Evolutionary conservation across 1,140 invertebrate species (phyloP).

Genomic region (Anastrepha ludens): DNA sequence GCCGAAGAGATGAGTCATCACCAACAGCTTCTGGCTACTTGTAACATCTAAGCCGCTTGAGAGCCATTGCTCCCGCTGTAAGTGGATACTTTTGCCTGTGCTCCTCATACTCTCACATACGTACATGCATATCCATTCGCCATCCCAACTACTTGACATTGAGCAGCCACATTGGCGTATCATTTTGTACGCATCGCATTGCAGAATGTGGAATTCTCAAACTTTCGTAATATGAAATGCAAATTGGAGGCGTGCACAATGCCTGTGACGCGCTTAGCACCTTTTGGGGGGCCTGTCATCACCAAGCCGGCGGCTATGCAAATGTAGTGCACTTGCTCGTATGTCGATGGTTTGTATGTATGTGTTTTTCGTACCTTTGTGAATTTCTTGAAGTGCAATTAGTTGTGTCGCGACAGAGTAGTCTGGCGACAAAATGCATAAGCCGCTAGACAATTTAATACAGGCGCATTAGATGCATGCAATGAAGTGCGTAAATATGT

Average conservation of each 20-base stretch:
- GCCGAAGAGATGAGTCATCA: neutral
- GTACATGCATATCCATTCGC: neutral
- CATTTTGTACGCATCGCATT: neutral
- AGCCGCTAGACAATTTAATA: slow-evolving; percentile 27
- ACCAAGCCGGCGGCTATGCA: neutral
- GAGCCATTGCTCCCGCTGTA: slow-evolving; percentile 4
- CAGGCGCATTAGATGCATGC: neutral
- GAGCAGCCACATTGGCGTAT: neutral
- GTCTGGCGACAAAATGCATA: slow-evolving; percentile 29
- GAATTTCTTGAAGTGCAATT: slow-evolving; percentile 48
- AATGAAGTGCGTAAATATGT: neutral
- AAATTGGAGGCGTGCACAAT: neutral
- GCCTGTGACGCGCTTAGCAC: neutral
- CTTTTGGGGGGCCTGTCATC: neutral
- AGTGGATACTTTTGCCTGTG: neutral
- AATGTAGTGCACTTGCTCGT: neutral
- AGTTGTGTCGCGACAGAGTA: neutral
- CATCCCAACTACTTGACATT: slow-evolving; percentile 2
- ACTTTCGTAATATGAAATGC: neutral
- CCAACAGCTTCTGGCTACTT: neutral
- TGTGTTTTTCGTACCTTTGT: neutral
- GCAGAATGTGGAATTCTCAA: neutral
- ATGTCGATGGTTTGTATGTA: neutral
- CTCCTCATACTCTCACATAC: neutral
- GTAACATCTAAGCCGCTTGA: neutral